These are phyloP conservation scores for Agrochola lychnidis DNA, from an alignment of 2,888 invertebrate genomes.

Conservation along the genomic window DNA sequence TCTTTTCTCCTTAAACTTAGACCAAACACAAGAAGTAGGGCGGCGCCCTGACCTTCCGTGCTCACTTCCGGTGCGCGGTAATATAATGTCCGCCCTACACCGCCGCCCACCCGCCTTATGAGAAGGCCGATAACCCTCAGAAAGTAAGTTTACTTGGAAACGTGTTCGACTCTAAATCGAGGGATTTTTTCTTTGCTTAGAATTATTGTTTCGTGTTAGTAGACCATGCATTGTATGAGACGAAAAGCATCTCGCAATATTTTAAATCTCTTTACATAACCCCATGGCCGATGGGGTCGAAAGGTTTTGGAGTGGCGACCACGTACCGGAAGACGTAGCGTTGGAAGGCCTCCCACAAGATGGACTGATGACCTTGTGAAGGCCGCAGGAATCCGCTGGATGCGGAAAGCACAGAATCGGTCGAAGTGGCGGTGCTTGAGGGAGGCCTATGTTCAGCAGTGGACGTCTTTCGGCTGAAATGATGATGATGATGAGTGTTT, in stretches of 20 bases:
- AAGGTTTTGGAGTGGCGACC: too few species aligned
- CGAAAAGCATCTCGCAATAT: background rate
- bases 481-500: too few species aligned
- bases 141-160: conserved; percentile 6
- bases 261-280: background rate
- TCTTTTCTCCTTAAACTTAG: background rate
- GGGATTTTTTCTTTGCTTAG: conserved; percentile 10
- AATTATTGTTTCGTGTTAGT: background rate
- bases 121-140: conserved; percentile 30
- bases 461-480: too few species aligned
- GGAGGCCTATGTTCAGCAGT: too few species aligned
- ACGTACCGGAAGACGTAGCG: too few species aligned
- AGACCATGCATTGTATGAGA: background rate
- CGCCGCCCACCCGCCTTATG: conserved; percentile 32
- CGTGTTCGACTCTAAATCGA: background rate
- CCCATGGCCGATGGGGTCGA: too few species aligned
- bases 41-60: conserved; percentile 55
- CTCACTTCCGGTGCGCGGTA: conserved; percentile 58
- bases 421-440: too few species aligned
- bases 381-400: too few species aligned
- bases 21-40: conserved; percentile 30
- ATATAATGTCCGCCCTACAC: conserved; percentile 52
- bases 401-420: too few species aligned
- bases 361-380: too few species aligned
- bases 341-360: too few species aligned